Base-by-base conservation (phyloP, 2,888 invertebrate species). In the Drosophila hamatofila region DNA sequence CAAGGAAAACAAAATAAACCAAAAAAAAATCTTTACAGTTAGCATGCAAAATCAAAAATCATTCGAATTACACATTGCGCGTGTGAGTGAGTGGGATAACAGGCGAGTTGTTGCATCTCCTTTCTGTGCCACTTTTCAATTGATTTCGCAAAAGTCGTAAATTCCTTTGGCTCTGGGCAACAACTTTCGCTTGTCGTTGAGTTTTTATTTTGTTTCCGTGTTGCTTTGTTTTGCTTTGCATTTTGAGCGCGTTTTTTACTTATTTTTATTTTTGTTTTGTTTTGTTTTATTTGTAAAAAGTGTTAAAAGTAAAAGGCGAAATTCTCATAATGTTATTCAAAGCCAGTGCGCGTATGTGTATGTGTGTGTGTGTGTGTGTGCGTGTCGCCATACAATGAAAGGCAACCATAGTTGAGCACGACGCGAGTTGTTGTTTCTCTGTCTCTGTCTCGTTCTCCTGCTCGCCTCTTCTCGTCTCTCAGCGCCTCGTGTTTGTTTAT, bases 251-350 rank as follows among this genome's bases (percentile, higher is more conserved):
- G 42, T 49, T 82, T 72, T 61, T 63, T 30, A 66, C 61, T 69
- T 35, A 5, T 14, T 35, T 35, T 37, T 37, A 6, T 35, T 25
- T n/a, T 25, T 46, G 16, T n/a, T 42, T 42, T 12, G 23, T 68
- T 65, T 65, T 44, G 11, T 73, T 75, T 56, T 59, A 64, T 66
- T 71, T 74, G 76, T 78, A 61, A 77, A 84, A 79, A 79, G 83
- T 77, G 87, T 69, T 75, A 83, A 84, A 82, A 81, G 69, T 80
- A 78, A 80, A 78, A 89, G 82, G 88, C 85, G 72, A 88, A 85
- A 89, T 71, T 75, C 90, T 88, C 86, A 82, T 89, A 85, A 89
- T 89, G 66, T 81, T 84, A 84, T 84, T 84, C 84, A 87, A 89
- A 84, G 88, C 80, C 30, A 42, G 21, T 65, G 77, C 57, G 44